A percentile compares a stretch with the other conserved stretches of the same genome.
These are phyloP conservation scores for Oreochromis aureus DNA, from an alignment of 2,113 vertebrate species.

Conservation along the genomic window DNA sequence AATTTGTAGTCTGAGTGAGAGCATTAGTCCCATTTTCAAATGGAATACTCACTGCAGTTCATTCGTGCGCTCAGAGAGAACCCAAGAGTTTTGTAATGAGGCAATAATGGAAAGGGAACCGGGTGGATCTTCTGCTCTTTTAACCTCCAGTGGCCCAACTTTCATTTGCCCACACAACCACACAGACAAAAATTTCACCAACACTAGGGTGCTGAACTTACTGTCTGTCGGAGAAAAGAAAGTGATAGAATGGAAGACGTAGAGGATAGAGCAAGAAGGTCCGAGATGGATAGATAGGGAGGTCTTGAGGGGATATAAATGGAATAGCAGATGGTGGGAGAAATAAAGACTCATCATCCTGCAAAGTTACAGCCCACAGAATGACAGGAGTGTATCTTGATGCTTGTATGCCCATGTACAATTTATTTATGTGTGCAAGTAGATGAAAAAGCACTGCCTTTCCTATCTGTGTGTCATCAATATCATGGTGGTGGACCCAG, in stretches of 20 bases:
- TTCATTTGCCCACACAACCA: background rate
- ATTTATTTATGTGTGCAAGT: background rate
- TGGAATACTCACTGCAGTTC: conserved; percentile 30
- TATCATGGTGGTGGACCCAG: conserved; percentile 30
- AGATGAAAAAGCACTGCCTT: background rate
- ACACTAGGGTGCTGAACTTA: background rate
- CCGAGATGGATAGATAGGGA: conserved; percentile 46
- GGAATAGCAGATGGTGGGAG: conserved; percentile 31
- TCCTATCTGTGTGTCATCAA: conserved; percentile 52
- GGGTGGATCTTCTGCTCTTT: conserved; percentile 17
- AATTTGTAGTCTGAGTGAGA: conserved; percentile 45
- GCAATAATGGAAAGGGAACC: conserved; percentile 42
- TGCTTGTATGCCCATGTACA: background rate
- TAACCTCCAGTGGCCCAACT: background rate
- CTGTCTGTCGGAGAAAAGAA: background rate
- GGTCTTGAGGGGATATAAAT: conserved; percentile 50
- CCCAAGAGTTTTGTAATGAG: conserved; percentile 39
- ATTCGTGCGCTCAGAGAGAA: conserved; percentile 25
- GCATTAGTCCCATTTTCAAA: conserved; percentile 54
- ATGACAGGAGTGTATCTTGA: conserved; percentile 16
- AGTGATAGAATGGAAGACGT: conserved; percentile 22
- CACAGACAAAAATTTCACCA: background rate
- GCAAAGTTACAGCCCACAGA: conserved; percentile 21
- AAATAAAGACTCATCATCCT: conserved; percentile 53
- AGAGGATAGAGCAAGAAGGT: conserved; percentile 11